Evolutionary conservation across 1,140 invertebrate species (phyloP), one percentile per base, ranked within the genome.

Genomic region (Asobara japonica): DNA sequence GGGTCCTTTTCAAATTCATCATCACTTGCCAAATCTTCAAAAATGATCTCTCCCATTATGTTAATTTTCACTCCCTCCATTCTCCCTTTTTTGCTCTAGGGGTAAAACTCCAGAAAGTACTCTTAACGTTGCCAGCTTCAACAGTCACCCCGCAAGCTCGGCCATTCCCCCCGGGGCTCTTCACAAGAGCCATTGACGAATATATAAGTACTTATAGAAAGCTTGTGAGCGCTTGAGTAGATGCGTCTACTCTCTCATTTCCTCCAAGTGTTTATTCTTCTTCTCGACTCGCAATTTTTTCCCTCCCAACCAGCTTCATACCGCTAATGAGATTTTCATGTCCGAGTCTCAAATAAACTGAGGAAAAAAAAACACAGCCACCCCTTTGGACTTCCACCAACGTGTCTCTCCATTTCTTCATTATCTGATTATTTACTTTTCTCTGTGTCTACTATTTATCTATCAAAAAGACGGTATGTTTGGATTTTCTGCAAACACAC

Each of bases 271-370:
- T 56, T 56, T 56, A 56, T 27, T 56, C 51, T 56, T 56, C 51
- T 20, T 56, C 22, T 56, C 51, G 22, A 13, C 18, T 56, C 41
- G 20, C 22, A 22, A 4, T 18, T 56, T 10, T 56, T 56, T 25
- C 22, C 13, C 22, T n/a, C n/a, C n/a, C n/a, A n/a, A 56, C 22
- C 20, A 56, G 51, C 11, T 56, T 56, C 22, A 56, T 56, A 56
- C 51, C 22, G 18, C 51, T 56, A 56, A 56, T 56, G 51, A 56
- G 51, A 56, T 56, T 56, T 56, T 56, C 51, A 56, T 56, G 18
- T 56, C 22, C 22, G 51, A 22, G 51, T 7, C 4, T 22, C 13
- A 25, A 56, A 20, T 56, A 27, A 56, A 56, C 20, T 18, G 41
- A 16, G 5, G 5, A 45, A 56, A 56, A 10, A n/a, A n/a, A n/a